Base-by-base conservation (phyloP, 2,888 invertebrate species). In the Anagyrus pseudococci region DNA sequence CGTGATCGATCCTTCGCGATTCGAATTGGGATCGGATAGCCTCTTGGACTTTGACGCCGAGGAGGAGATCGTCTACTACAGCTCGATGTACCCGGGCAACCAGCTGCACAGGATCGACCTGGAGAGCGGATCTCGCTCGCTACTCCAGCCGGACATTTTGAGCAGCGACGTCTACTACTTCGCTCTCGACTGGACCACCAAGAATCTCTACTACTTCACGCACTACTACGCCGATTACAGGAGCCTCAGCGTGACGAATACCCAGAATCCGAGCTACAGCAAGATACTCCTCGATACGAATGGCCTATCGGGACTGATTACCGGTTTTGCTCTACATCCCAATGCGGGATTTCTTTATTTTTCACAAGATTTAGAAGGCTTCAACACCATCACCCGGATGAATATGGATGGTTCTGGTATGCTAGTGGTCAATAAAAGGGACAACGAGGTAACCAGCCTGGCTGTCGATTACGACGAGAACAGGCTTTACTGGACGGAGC, bases 181-280 rank as follows among this genome's bases (percentile, higher is more conserved):
- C 0, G 49, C 65, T 7, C 61, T 26, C n/a, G 65, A 61, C 19
- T 65, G 65, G 65, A 20, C 20, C 2, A 49, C 61, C 8, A 46
- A 48, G 15, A 65, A 65, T n/a, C 33, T 65, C 4, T 65, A 65
- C 17, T 65, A 65, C 25, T 55, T 61, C 4, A 54, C 54, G 1
- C 50, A 58, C 41, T 58, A 61, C 23, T 61, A 58, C 22, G 43
- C 43, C 2, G 46, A 65, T 29, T 22, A 41, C 33, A 50, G 25
- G 1, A 61, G 40, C 1, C 23, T 65, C 1, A 61, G 41, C 15
- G 65, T 65, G 1, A 1, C 49, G 2, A 65, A 65, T 7, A 22
- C 40, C 3, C 2, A 23, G 2, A 22, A 60, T 43, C 46, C 60
- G 0, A 57, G 46, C 2, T 65, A 65, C 44, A 54, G 54, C 23